Evolutionary conservation across 2,797 vertebrate genomes (phyloP), one percentile per base, ranked within the genome.

Genomic region (Molossus molossus): DNA sequence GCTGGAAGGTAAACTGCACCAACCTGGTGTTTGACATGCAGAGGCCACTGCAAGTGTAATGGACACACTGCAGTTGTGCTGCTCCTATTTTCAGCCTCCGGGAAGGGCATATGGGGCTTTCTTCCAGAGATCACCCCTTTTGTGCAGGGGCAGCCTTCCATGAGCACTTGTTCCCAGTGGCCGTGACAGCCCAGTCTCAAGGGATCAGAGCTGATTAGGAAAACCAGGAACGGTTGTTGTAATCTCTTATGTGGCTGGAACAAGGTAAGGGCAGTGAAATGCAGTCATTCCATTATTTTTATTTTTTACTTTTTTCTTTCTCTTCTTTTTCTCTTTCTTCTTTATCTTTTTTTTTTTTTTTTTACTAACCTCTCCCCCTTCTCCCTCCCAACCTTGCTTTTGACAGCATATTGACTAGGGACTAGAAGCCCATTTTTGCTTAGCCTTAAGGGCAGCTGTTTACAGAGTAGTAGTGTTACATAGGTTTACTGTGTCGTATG

Each of bases 381-480:
- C 25, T 60, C 72, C 67, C 70, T 95, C 88, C 87, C 96, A 92
- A 37, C 97, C 95, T 97, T 96, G 93, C 96, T 97, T 97, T 94
- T 98, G 97, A 98, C 97, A 98, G 96, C 96, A 96, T 97, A 97
- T 97, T 98, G 98, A 97, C 98, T 98, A 90, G 97, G n/a, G 98
- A 98, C 96, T 95, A 95, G 98, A 97, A 84, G 94, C 98, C 98
- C 97, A 94, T 98, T 98, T 98, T 97, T 97, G 94, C 98, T 94
- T 57, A 97, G 98, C 98, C 98, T 98, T 90, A 12, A 91, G 97
- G 99, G 99, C 98, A 98, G 98, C 98, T 98, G 98, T 98, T 99
- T 98, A 98, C 98, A 97, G 98, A 98, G 98, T 92, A 85, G 96
- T 33, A 9, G 97, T 91, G 97, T 98, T 98, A 98, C 98, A 98